Percentiles rank a stretch among this genome's conserved stretches.
Conservation (phyloP, 2,888 invertebrate genomes). For the Entomobrya proxima region DNA sequence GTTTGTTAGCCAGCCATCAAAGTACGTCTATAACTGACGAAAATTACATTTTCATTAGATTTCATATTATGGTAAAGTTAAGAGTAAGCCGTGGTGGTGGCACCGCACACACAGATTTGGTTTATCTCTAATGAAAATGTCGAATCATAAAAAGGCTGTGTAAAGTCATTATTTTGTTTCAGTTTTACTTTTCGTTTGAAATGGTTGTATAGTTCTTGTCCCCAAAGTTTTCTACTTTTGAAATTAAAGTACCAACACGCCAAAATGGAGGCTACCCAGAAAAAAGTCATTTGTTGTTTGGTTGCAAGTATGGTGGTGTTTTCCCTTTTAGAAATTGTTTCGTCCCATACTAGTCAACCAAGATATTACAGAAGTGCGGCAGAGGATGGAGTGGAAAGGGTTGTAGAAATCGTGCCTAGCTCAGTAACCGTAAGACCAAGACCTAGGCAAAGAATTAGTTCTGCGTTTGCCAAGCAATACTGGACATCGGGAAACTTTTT, state of each 20-base stretch:
- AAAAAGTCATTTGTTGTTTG: neutral
- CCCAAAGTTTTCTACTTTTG: neutral
- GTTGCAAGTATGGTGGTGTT: constrained; percentile 1
- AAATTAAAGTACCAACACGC: neutral
- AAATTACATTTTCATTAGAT: neutral
- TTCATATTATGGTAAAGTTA: neutral
- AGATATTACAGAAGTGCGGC: constrained; percentile 53
- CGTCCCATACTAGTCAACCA: constrained; percentile 37
- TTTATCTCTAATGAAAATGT: constrained; percentile 27
- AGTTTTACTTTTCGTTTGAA: constrained; percentile 49
- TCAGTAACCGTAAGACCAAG: constrained; percentile 62
- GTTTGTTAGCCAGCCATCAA: constrained; percentile 24
- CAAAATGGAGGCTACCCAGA: neutral
- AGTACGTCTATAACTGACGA: neutral
- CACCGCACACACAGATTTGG: constrained; percentile 12
- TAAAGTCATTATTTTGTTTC: constrained; percentile 16
- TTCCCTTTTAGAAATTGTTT: neutral
- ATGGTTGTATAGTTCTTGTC: constrained; percentile 19
- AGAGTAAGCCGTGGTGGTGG: constrained; percentile 8
- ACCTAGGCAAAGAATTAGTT: constrained; percentile 58
- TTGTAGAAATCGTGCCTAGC: constrained; percentile 59
- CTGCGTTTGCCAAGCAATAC: constrained; percentile 63
- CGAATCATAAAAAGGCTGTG: constrained; percentile 52
- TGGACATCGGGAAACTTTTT: constrained; percentile 70
- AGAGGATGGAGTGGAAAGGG: constrained; percentile 49